A percentile compares a stretch with the other conserved stretches of the same genome.
Conservation (phyloP, 1,140 invertebrate species). For the Drosophila chauvacae region DNA sequence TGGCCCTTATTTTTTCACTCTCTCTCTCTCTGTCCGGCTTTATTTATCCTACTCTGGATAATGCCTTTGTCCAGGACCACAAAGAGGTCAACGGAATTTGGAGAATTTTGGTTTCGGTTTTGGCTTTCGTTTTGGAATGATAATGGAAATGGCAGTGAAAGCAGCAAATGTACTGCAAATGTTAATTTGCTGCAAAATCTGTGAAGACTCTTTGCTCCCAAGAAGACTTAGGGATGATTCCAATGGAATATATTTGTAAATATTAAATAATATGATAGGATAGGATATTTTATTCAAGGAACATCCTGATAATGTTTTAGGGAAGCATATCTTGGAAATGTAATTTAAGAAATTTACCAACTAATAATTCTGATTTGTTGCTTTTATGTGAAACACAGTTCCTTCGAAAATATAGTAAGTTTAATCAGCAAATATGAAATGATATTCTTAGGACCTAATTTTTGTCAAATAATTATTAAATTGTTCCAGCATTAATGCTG, state of each 20-base stretch:
- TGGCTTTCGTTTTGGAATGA: not conserved
- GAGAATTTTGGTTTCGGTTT: slow-evolving; percentile 18
- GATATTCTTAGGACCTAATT: not conserved
- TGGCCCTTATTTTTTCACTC: slow-evolving; percentile 6
- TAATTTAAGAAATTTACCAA: no score
- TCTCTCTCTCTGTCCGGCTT: not conserved
- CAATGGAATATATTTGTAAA: not conserved
- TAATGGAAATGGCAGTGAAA: slow-evolving; percentile 5
- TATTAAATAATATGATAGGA: not conserved
- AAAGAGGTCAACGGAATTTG: slow-evolving; percentile 48
- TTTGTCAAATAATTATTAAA: not conserved
- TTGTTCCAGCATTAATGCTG: not conserved
- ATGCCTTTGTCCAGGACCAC: slow-evolving; percentile 34
- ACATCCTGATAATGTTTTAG: no score
- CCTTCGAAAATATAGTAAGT: no score
- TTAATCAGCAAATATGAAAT: not conserved
- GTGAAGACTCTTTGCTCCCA: not conserved
- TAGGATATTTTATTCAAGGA: no score
- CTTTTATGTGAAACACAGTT: no score
- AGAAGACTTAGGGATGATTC: not conserved
- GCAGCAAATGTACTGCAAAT: slow-evolving; percentile 26
- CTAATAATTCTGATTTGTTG: no score
- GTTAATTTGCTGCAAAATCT: slow-evolving; percentile 7
- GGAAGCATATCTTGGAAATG: no score
- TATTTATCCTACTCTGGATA: slow-evolving; percentile 11